phyloP scores from a whole-genome alignment of 2,888 invertebrate species.

The Drosophila helvetica region DNA sequence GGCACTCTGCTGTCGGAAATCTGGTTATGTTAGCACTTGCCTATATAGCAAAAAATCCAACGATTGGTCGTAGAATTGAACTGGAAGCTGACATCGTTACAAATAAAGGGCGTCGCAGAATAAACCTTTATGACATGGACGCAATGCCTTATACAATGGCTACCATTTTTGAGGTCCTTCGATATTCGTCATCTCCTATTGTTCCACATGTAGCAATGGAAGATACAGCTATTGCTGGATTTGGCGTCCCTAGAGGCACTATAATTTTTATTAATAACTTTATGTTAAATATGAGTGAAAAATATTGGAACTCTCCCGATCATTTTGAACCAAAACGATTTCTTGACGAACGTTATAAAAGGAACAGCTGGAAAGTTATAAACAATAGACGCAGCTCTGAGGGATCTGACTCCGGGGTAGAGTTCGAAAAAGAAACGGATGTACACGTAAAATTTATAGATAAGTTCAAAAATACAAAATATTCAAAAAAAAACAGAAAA shows the following conservation, averaged over 20 bases:
- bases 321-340: conserved; percentile 91
- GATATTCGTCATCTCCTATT: conserved; percentile 93
- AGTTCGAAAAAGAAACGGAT: conserved; percentile 83
- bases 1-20: conserved; percentile 94
- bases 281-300: conserved; percentile 89
- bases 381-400: conserved; percentile 83
- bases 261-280: conserved; percentile 93
- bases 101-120: conserved; percentile 84
- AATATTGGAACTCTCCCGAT: conserved; percentile 89
- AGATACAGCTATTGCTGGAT: conserved; percentile 89
- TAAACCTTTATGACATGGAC: conserved; percentile 88
- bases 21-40: conserved; percentile 91
- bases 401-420: conserved; percentile 85
- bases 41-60: conserved; percentile 88
- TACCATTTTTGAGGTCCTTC: conserved; percentile 90
- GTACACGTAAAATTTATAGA: neutral
- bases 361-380: neutral
- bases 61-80: conserved; percentile 87
- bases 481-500: neutral
- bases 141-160: conserved; percentile 92
- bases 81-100: conserved; percentile 88
- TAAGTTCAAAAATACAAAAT: neutral
- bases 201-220: conserved; percentile 94
- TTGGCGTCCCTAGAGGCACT: conserved; percentile 89
- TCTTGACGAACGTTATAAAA: conserved; percentile 83